Percentiles rank a stretch among this genome's conserved stretches.
Evolutionary conservation across 2,888 invertebrate species (phyloP).

Genomic region (Amblyteles armatorius): DNA sequence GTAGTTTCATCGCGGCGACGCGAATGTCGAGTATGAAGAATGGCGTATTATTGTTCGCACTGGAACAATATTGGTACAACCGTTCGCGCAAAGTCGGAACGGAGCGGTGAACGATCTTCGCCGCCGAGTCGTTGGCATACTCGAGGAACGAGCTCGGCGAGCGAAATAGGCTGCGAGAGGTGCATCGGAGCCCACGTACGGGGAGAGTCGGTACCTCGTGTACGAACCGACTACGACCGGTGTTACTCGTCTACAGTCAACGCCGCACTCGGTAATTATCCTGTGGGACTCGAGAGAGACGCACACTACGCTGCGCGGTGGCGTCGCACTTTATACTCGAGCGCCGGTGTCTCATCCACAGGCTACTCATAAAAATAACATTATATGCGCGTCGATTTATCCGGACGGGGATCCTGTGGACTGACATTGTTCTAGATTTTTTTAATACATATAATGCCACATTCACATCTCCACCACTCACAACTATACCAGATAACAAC

Average conservation of each 20-base stretch:
- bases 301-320: neutral
- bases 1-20: neutral
- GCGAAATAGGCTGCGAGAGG: neutral
- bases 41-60: too few relatives aligned
- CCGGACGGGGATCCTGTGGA: neutral
- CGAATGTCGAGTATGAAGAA: too few relatives aligned
- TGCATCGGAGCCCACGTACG: slow-evolving; percentile 37
- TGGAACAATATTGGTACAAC: neutral
- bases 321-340: slow-evolving; percentile 50
- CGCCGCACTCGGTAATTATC: slow-evolving; percentile 65
- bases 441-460: too few relatives aligned
- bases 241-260: slow-evolving; percentile 62
- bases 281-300: slow-evolving; percentile 66
- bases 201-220: slow-evolving; percentile 49
- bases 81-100: slow-evolving; percentile 3
- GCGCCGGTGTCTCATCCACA: slow-evolving; percentile 20
- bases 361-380: slow-evolving; percentile 15
- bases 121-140: slow-evolving; percentile 44
- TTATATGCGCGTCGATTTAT: neutral
- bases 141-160: slow-evolving; percentile 47
- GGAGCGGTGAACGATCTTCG: slow-evolving; percentile 58
- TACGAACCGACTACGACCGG: slow-evolving; percentile 51
- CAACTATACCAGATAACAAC: too few relatives aligned
- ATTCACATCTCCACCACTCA: too few relatives aligned
- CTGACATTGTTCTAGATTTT: too few relatives aligned